Conservation (phyloP, 2,888 invertebrate species). For the Drosophila formosana region DNA sequence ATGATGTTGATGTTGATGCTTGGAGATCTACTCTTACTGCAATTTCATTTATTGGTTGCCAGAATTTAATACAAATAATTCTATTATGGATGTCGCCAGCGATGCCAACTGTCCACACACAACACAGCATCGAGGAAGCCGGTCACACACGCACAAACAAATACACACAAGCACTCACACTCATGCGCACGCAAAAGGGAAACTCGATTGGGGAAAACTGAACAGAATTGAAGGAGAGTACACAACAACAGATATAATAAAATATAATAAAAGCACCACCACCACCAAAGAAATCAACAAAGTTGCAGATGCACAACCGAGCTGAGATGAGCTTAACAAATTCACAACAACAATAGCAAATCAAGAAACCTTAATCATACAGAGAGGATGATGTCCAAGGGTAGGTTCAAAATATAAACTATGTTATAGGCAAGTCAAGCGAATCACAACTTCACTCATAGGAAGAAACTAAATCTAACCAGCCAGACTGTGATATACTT, state of each 20-base stretch:
- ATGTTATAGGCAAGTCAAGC: background rate
- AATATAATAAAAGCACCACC: constrained; percentile 38
- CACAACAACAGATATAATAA: constrained; percentile 29
- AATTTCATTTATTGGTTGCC: constrained; percentile 70
- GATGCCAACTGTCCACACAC: constrained; percentile 52
- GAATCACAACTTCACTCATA: constrained; percentile 7
- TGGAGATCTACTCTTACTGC: constrained; percentile 33
- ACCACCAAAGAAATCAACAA: constrained; percentile 60
- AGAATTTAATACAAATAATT: constrained; percentile 80
- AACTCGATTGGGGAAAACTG: constrained; percentile 43
- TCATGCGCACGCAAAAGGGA: background rate
- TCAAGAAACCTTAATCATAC: constrained; percentile 53
- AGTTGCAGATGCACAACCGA: constrained; percentile 65
- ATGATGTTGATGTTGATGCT: constrained; percentile 37
- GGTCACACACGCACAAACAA: background rate
- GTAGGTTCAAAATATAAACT: constrained; percentile 17
- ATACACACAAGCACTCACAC: constrained; percentile 1
- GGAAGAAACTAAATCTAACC: constrained; percentile 3
- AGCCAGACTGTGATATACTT: background rate
- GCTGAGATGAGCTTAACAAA: constrained; percentile 43
- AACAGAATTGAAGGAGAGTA: constrained; percentile 61
- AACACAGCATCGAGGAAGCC: constrained; percentile 31
- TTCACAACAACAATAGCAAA: constrained; percentile 32
- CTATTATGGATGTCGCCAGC: constrained; percentile 56
- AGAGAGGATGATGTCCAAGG: constrained; percentile 12